Conservation (phyloP, 2,888 invertebrate genomes). For the Parelbella ahira region DNA sequence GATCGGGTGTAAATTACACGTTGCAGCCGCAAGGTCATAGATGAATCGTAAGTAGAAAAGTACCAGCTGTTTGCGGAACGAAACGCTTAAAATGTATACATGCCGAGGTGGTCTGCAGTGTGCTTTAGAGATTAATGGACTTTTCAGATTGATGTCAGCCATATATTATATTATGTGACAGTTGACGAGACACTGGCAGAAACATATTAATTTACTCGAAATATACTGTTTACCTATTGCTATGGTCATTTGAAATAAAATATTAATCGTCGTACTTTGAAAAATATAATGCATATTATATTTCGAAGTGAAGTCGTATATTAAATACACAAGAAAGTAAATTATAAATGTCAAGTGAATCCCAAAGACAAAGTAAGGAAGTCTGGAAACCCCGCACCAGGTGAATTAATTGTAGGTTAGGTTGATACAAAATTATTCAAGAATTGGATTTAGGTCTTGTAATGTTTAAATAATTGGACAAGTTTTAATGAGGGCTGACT, state of each 20-base stretch:
- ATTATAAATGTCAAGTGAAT: not conserved
- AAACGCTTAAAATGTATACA: constrained; percentile 7
- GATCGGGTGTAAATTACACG: constrained; percentile 8
- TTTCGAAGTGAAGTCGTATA: no score
- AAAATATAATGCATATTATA: no score
- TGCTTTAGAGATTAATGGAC: constrained; percentile 10
- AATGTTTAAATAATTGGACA: constrained; percentile 13
- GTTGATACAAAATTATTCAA: constrained; percentile 3
- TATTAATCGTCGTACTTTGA: no score
- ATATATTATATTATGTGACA: constrained; percentile 3
- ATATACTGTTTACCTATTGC: no score
- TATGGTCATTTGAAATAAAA: no score
- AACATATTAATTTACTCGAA: constrained; percentile 1
- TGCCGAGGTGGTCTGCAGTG: no score
- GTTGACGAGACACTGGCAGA: constrained; percentile 5
- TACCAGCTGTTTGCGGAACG: constrained; percentile 6
- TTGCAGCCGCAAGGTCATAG: constrained; percentile 17
- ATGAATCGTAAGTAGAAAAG: no score
- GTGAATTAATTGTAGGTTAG: constrained; percentile 4
- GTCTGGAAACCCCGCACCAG: not conserved
- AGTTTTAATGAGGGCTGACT: constrained; percentile 14
- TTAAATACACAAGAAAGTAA: no score
- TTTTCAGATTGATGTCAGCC: constrained; percentile 5
- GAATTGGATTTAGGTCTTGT: constrained; percentile 4
- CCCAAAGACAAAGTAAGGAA: constrained; percentile 6